phyloP scores from a whole-genome alignment of 2,888 invertebrate species.

The Limnephilus auricula region DNA sequence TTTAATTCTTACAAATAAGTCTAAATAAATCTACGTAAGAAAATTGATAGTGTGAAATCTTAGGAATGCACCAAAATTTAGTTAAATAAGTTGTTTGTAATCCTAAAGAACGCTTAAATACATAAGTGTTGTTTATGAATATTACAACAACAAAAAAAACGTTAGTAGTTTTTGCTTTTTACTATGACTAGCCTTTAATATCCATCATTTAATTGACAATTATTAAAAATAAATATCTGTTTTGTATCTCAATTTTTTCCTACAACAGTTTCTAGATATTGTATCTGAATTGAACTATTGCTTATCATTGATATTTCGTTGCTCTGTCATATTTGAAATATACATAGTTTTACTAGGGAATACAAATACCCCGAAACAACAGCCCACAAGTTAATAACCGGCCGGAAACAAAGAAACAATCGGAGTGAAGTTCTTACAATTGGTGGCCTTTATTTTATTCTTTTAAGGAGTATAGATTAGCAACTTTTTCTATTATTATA shows the following conservation, averaged over 20 bases:
- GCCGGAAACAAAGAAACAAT: background rate
- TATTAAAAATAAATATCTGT: slow-evolving; percentile 1
- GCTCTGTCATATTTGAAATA: slow-evolving; percentile 5
- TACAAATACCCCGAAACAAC: background rate
- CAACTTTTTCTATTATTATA: too few relatives aligned
- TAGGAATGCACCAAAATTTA: background rate
- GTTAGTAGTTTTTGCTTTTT: background rate
- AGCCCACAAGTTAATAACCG: background rate
- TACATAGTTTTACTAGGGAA: background rate
- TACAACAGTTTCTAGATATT: background rate
- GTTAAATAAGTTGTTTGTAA: slow-evolving; percentile 3
- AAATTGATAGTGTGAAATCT: slow-evolving; percentile 16
- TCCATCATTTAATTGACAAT: background rate
- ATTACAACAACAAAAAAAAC: slow-evolving; percentile 22
- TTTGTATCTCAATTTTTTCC: background rate
- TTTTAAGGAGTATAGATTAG: too few relatives aligned
- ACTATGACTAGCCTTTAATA: background rate
- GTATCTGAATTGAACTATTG: background rate
- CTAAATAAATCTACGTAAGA: slow-evolving; percentile 10
- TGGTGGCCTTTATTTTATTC: background rate
- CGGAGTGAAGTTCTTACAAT: background rate
- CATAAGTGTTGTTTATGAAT: background rate
- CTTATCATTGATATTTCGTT: slow-evolving; percentile 22
- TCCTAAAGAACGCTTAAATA: slow-evolving; percentile 15
- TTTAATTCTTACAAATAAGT: background rate